Evolutionary conservation across 2,113 vertebrate genomes (phyloP).

Genomic region (Otolemur garnettii): DNA sequence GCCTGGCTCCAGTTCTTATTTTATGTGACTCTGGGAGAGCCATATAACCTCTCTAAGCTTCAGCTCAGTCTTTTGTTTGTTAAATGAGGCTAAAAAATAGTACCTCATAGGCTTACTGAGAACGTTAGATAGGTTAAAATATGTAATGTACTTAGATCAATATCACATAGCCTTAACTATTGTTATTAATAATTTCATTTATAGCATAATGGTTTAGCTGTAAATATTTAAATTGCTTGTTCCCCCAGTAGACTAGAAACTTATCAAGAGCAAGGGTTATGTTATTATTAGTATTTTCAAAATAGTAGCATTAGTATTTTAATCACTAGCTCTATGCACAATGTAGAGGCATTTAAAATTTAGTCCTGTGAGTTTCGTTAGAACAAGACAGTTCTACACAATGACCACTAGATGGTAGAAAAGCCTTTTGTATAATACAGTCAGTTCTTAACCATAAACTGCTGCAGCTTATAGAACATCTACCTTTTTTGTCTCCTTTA

Average conservation of each 20-base stretch:
- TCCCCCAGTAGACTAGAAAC: neutral
- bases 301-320: constrained; percentile 33
- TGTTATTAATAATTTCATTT: constrained; percentile 37
- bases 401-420: constrained; percentile 86
- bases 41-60: neutral
- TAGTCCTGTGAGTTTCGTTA: constrained; percentile 15
- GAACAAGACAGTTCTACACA: constrained; percentile 49
- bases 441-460: neutral
- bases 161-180: neutral
- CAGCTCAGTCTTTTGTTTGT: neutral
- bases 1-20: neutral
- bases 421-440: constrained; percentile 70
- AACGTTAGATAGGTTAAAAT: neutral
- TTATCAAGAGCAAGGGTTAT: neutral
- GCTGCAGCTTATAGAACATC: neutral
- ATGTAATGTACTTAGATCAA: neutral
- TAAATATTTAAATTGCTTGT: neutral
- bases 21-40: neutral
- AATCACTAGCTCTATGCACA: constrained; percentile 8
- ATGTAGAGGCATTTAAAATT: neutral
- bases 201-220: neutral
- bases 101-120: neutral
- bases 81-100: constrained; percentile 18
- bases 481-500: constrained; percentile 72
- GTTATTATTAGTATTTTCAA: neutral